phyloP scores from a whole-genome alignment of 2,113 vertebrate genomes.

The Edolisoma coerulescens region DNA sequence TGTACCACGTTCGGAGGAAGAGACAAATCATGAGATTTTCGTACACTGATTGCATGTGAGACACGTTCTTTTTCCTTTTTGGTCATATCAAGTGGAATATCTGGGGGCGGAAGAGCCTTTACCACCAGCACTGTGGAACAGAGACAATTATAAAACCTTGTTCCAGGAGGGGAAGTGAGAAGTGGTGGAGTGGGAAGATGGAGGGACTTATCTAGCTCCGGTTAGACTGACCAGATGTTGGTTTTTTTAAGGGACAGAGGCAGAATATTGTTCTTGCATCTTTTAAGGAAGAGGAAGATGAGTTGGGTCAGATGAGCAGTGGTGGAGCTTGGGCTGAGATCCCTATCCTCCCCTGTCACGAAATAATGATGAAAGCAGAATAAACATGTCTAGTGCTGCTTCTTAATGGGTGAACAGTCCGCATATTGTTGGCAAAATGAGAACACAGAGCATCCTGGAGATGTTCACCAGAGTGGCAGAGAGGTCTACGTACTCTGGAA shows the following conservation, averaged over 20 bases:
- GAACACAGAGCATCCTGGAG: neutral
- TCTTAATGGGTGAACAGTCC: neutral
- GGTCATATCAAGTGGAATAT: neutral
- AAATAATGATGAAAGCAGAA: neutral
- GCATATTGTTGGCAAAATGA: neutral
- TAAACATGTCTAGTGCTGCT: neutral
- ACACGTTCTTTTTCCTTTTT: neutral
- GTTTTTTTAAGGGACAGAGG: neutral
- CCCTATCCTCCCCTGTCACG: neutral
- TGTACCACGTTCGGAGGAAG: accelerated
- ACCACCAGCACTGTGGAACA: neutral
- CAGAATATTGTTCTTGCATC: neutral
- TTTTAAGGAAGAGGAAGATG: neutral
- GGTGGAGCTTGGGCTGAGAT: neutral
- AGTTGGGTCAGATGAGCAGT: neutral
- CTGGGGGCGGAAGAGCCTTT: neutral
- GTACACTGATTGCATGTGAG: neutral
- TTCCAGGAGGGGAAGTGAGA: neutral
- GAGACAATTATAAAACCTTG: neutral
- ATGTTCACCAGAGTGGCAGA: neutral
- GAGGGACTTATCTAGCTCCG: neutral
- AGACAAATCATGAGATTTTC: neutral
- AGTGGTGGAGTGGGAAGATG: neutral
- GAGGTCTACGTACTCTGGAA: neutral
- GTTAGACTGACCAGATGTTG: neutral